Conservation (phyloP, 2,113 vertebrate species). For the Otis tarda region DNA sequence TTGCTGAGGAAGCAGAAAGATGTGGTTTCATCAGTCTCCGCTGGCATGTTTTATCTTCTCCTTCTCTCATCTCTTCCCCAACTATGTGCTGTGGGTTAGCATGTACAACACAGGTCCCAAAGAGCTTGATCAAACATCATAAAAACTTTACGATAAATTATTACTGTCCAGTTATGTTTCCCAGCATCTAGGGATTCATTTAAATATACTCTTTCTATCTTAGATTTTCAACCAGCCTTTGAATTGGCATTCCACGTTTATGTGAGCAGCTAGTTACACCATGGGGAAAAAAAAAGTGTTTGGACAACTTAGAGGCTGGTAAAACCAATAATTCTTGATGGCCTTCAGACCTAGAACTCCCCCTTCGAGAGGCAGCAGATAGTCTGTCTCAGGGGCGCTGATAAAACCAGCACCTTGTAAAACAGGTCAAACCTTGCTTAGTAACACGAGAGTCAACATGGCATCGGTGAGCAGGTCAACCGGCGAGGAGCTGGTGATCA, state of each 20-base stretch:
- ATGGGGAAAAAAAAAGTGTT: not conserved
- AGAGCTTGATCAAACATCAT: not conserved
- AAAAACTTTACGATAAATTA: not conserved
- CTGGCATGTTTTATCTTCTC: not conserved
- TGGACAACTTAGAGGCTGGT: not conserved
- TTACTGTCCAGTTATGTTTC: not conserved
- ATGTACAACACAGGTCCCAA: not conserved
- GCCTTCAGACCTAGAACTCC: not conserved
- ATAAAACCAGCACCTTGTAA: not conserved
- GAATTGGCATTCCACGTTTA: not conserved
- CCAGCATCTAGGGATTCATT: not conserved
- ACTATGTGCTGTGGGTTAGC: not conserved
- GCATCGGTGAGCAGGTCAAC: not conserved
- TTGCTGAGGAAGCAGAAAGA: constrained; percentile 9
- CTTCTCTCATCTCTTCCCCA: not conserved
- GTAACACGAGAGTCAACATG: not conserved
- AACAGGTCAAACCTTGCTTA: not conserved
- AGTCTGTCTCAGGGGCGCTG: not conserved
- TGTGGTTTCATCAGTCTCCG: not conserved
- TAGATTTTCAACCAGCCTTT: not conserved
- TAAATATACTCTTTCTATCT: not conserved
- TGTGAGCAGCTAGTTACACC: not conserved
- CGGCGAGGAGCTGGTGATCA: not conserved
- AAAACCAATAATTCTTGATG: not conserved
- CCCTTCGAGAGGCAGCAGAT: not conserved